Conservation (phyloP, 2,113 vertebrate genomes). For the Plecotus auritus region DNA sequence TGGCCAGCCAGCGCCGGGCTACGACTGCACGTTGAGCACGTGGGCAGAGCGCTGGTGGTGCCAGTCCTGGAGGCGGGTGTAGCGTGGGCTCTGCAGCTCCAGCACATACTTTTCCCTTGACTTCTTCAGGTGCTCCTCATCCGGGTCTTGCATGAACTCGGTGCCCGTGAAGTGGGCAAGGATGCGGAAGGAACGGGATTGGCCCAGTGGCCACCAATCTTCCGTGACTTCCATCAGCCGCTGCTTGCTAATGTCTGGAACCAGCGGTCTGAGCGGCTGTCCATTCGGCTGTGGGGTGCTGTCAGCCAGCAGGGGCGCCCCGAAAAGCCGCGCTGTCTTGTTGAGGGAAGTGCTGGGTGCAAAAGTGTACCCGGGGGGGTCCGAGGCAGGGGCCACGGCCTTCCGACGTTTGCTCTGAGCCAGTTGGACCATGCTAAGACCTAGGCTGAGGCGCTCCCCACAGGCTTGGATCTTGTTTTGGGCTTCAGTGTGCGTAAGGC, state of each 20-base stretch:
- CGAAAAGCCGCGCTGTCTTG: constrained; percentile 96
- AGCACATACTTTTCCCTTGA: constrained; percentile 93
- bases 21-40: constrained; percentile 87
- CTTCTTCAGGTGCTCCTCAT: constrained; percentile 91
- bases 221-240: constrained; percentile 92
- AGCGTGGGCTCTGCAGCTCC: constrained; percentile 90
- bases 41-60: constrained; percentile 89
- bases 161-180: constrained; percentile 95
- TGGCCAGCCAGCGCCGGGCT: constrained; percentile 29
- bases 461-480: constrained; percentile 97
- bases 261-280: constrained; percentile 84
- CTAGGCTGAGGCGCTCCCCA: constrained; percentile 87
- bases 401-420: constrained; percentile 5
- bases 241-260: constrained; percentile 93
- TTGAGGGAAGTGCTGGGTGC: constrained; percentile 94
- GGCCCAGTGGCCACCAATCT: constrained; percentile 93
- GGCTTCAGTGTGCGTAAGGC: constrained; percentile 96
- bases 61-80: constrained; percentile 87
- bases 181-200: constrained; percentile 96
- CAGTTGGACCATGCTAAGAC: constrained; percentile 86
- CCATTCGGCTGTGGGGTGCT: constrained; percentile 91
- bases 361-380: constrained; percentile 94
- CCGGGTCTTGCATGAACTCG: constrained; percentile 94
- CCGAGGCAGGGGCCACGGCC: constrained; percentile 85
- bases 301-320: constrained; percentile 81